Conservation (phyloP, 2,888 invertebrate genomes). For the Anoncus sp. region DNA sequence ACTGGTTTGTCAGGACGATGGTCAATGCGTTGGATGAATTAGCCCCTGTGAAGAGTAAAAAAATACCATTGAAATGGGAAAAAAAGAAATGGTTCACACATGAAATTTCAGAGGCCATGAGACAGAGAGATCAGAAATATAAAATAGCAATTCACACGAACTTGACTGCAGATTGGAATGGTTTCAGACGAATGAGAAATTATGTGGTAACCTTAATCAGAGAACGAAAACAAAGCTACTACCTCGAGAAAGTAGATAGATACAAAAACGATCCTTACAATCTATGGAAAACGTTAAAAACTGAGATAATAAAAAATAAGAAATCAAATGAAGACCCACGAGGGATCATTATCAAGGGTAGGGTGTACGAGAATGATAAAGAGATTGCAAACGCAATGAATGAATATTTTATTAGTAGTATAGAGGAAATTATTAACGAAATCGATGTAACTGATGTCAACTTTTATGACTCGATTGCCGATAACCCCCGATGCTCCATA, state of each 20-base stretch:
- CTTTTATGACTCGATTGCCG: too few species aligned
- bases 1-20: background rate
- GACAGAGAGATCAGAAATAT: conserved; percentile 1
- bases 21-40: background rate
- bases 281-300: conserved; percentile 24
- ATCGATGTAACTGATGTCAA: background rate
- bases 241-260: conserved; percentile 13
- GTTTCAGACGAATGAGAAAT: conserved; percentile 14
- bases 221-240: background rate
- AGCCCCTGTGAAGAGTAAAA: background rate
- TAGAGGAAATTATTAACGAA: conserved; percentile 1
- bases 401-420: conserved; percentile 16
- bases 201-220: background rate
- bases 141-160: conserved; percentile 3
- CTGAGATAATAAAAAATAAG: conserved; percentile 7
- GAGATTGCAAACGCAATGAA: conserved; percentile 6
- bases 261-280: conserved; percentile 3
- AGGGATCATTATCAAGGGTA: background rate
- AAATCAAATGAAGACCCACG: background rate
- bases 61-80: conserved; percentile 3
- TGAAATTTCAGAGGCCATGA: background rate
- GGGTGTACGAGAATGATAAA: background rate
- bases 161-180: background rate
- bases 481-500: too few species aligned
- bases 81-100: conserved; percentile 5